Conservation (phyloP, 1,140 invertebrate genomes). For the Papilio polytes region DNA sequence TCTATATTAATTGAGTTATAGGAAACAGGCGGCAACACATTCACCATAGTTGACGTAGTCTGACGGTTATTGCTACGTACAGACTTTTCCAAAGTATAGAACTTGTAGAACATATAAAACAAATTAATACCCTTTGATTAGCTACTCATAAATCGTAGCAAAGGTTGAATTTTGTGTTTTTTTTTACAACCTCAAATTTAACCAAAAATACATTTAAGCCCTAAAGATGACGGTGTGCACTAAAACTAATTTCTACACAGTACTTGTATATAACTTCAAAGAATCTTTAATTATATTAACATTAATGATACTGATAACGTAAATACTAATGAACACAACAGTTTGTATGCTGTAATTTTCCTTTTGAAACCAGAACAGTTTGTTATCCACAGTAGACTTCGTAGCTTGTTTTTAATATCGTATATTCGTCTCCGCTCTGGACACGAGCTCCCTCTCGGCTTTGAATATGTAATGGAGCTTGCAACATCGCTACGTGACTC, state of each 20-base stretch:
- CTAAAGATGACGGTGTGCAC: no score
- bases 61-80: background rate
- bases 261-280: no score
- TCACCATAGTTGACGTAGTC: background rate
- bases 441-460: conserved; percentile 1
- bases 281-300: no score
- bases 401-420: conserved; percentile 17
- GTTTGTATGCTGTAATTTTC: background rate
- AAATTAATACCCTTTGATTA: no score
- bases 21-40: background rate
- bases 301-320: no score
- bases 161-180: no score
- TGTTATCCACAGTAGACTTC: conserved; percentile 8
- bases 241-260: no score
- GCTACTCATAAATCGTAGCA: no score
- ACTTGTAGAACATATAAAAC: no score
- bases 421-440: conserved; percentile 13
- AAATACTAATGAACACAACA: background rate
- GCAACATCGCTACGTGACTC: conserved; percentile 17
- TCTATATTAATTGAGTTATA: background rate
- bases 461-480: conserved; percentile 26
- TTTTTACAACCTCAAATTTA: no score
- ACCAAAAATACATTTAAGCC: no score
- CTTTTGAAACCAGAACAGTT: background rate
- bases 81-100: no score